Percentiles rank a stretch among this genome's conserved stretches.
Conservation (phyloP, 2,797 vertebrate genomes). For the Dermochelys coriacea region DNA sequence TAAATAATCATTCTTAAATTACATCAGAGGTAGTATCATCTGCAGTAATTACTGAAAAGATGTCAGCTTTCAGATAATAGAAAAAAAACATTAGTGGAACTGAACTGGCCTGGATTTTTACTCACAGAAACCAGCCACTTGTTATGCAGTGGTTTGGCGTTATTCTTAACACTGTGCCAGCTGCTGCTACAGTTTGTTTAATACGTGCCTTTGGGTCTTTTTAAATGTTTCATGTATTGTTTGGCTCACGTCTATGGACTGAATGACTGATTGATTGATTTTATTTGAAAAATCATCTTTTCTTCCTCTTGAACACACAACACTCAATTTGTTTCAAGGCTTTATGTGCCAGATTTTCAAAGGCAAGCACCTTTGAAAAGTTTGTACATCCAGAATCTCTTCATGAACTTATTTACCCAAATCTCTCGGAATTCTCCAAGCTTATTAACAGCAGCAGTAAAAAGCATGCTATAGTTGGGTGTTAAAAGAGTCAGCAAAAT, state of each 20-base stretch:
- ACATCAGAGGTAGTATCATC: conserved; percentile 87
- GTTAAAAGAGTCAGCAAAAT: neutral
- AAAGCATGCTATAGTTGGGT: neutral
- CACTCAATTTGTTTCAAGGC: neutral
- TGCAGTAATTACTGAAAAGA: conserved; percentile 88
- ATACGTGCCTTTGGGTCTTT: neutral
- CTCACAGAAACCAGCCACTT: conserved; percentile 41
- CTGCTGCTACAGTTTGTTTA: conserved; percentile 32
- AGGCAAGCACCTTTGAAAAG: neutral
- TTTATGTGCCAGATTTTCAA: neutral
- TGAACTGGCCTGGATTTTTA: conserved; percentile 60
- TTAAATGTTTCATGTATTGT: neutral
- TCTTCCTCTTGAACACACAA: neutral
- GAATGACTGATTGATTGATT: neutral
- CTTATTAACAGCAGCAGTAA: neutral
- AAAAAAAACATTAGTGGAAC: conserved; percentile 81
- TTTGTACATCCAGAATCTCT: neutral
- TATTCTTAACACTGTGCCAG: neutral
- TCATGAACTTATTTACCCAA: neutral
- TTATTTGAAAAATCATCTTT: neutral
- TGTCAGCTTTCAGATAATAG: conserved; percentile 85
- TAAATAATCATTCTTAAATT: conserved; percentile 92
- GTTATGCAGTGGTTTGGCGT: conserved; percentile 27
- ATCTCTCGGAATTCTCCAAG: neutral
- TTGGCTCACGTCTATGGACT: neutral